phyloP scores from a whole-genome alignment of 2,113 vertebrate species.

The Heteronetta atricapilla region DNA sequence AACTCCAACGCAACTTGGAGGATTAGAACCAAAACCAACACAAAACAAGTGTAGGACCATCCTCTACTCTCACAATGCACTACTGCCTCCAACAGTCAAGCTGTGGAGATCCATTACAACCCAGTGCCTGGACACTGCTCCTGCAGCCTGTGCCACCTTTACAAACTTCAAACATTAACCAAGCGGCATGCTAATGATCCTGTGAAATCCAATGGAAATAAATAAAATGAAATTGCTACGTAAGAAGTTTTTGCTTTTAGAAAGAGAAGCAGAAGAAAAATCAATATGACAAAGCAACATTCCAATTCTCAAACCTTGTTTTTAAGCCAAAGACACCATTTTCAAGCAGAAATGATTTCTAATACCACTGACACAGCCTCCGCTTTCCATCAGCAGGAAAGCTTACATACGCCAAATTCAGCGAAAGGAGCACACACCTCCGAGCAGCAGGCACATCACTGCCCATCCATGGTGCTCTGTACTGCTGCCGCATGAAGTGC shows the following conservation, averaged over 20 bases:
- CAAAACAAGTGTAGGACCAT: neutral
- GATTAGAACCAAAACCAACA: slow-evolving; percentile 44
- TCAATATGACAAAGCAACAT: neutral
- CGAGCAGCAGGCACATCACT: neutral
- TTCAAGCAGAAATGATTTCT: neutral
- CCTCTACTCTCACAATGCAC: slow-evolving; percentile 51
- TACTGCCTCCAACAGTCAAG: slow-evolving; percentile 68
- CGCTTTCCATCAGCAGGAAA: neutral
- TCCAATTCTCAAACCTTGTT: neutral
- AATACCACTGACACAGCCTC: neutral
- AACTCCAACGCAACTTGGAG: neutral
- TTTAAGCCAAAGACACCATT: neutral
- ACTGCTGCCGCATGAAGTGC: neutral
- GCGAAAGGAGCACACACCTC: neutral
- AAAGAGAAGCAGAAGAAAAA: neutral
- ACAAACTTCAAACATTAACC: neutral
- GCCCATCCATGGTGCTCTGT: neutral
- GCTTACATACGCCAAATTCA: neutral
- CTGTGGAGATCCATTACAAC: slow-evolving; percentile 29
- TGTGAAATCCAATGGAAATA: neutral
- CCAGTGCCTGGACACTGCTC: neutral
- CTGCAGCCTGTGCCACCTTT: neutral
- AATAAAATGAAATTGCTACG: neutral
- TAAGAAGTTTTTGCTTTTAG: neutral
- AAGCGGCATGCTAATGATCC: neutral